Evolutionary conservation across 2,888 invertebrate genomes (phyloP), one percentile per base, ranked within the genome.

Genomic region (Proisotoma minuta): DNA sequence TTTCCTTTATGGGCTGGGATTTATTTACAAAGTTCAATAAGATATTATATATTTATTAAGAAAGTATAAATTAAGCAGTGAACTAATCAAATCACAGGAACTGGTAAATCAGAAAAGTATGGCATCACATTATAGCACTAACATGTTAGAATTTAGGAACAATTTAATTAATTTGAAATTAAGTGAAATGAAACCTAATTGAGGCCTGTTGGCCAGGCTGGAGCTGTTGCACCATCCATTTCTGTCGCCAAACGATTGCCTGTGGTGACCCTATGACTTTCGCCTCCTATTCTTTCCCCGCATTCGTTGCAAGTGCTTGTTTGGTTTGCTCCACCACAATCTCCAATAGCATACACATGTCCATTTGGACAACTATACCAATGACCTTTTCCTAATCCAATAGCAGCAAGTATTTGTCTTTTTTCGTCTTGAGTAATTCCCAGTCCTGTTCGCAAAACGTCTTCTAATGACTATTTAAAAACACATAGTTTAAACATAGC

Each of bases 381-480:
- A 43, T n/a, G 43, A 43, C 43, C 43, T n/a, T 43, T 43, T 20
- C 43, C 43, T 20, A n/a, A n/a, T n/a, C 50, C 54, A 18, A 63
- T 1, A 3, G 70, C 70, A 15, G 12, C 22, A 12, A 70, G 54
- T 15, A 70, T 65, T 22, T 63, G 56, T 22, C 50, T 22, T 28
- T 62, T 24, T 57, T 70, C 70, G 34, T 51, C 26, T 1, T 70
- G 67, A 2, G 62, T 54, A 27, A 70, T 67, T 29, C 70, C 70
- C 3, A 70, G 50, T 12, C 70, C 70, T 29, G 65, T 65, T 47
- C 34, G 48, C 10, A 63, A 27, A 10, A 48, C 10, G 3, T 67
- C 52, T 3, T 67, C 70, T 15, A 70, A 20, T 59, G 65, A 59
- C 69, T 69, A 20, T 1, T 57, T 50, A 40, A 54, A 56, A 20